Conservation (phyloP, 2,797 vertebrate genomes). For the Cossypha niveicapilla region DNA sequence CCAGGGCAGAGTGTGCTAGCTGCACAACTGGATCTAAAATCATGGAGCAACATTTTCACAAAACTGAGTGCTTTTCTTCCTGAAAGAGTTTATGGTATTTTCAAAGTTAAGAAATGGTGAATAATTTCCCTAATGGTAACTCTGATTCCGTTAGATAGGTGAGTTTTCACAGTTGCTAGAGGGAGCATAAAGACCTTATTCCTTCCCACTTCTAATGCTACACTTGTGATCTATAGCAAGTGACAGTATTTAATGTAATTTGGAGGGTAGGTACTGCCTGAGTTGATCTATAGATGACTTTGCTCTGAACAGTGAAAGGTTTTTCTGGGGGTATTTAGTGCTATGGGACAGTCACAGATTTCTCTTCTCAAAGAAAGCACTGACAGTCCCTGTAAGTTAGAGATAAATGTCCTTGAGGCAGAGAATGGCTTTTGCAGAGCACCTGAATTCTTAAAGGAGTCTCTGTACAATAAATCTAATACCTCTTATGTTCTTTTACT, state of each 20-base stretch:
- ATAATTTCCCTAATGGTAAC: not conserved
- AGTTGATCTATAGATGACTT: not conserved
- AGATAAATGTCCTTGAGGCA: constrained; percentile 9
- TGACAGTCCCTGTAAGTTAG: constrained; percentile 17
- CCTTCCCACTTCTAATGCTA: not conserved
- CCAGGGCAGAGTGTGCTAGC: not conserved
- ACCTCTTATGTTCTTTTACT: not conserved
- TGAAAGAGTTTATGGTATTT: not conserved
- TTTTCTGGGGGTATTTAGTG: not conserved
- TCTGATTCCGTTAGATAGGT: not conserved
- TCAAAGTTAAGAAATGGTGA: not conserved
- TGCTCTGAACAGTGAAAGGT: not conserved
- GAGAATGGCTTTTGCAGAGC: not conserved
- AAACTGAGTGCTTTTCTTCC: not conserved
- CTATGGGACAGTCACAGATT: not conserved
- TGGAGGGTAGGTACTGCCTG: not conserved
- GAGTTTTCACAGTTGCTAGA: not conserved
- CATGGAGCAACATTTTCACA: not conserved
- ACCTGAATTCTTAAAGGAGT: not conserved
- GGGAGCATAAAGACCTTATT: not conserved
- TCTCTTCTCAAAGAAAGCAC: not conserved
- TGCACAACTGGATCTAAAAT: not conserved
- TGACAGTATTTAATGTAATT: not conserved
- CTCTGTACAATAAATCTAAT: not conserved
- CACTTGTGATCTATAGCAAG: not conserved